Conservation (phyloP, 2,113 vertebrate genomes). For the Gallinago undulata region DNA sequence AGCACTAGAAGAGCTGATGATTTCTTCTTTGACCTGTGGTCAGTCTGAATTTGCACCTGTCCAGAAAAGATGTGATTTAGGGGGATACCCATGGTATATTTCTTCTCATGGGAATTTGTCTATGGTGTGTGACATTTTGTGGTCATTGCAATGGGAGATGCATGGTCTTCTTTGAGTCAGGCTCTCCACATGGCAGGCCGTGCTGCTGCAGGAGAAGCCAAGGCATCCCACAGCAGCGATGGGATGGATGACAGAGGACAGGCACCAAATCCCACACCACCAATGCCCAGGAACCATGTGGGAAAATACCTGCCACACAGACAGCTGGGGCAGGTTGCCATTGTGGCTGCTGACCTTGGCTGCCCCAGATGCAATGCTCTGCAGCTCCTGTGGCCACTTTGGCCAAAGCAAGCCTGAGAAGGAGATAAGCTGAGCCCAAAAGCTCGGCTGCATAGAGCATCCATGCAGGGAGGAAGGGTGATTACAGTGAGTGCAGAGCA, state of each 20-base stretch:
- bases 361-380: accelerated
- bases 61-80: neutral
- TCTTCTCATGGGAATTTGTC: neutral
- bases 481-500: neutral
- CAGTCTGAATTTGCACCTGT: neutral
- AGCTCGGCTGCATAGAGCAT: neutral
- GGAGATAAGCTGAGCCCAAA: neutral
- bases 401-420: neutral
- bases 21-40: neutral
- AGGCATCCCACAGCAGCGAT: neutral
- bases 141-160: accelerated
- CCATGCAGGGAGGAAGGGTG: too few relatives aligned
- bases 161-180: neutral
- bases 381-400: neutral
- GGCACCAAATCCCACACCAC: neutral
- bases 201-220: accelerated
- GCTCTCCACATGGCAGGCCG: too few relatives aligned
- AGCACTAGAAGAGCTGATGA: neutral
- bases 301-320: neutral
- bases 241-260: neutral
- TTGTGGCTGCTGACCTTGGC: neutral
- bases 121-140: accelerated
- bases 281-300: neutral
- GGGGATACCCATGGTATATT: accelerated
- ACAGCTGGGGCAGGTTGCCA: neutral